Percentiles rank a stretch among this genome's conserved stretches.
Evolutionary conservation across 2,797 vertebrate genomes (phyloP).

Genomic region (Sebastes aleutianus): DNA sequence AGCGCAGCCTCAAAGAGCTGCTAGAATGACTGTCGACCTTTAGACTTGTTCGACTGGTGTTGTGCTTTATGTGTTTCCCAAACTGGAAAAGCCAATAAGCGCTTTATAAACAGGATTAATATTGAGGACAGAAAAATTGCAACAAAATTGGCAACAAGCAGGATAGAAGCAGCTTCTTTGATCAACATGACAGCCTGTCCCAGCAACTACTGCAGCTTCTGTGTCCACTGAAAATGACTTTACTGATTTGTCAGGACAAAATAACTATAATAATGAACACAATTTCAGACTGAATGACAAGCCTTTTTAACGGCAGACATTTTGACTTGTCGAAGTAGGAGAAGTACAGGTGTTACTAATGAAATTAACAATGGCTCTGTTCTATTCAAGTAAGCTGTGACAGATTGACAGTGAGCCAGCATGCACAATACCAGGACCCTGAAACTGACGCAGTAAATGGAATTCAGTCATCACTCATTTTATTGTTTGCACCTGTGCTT

Average conservation of each 20-base stretch:
- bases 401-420: neutral
- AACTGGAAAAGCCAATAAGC: neutral
- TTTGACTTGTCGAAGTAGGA: too few species aligned
- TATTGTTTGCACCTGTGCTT: neutral
- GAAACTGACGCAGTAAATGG: neutral
- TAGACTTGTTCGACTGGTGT: neutral
- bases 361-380: neutral
- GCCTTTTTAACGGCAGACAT: too few species aligned
- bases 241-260: neutral
- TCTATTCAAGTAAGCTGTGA: neutral
- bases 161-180: neutral
- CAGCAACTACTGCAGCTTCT: neutral
- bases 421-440: neutral
- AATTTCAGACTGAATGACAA: too few species aligned
- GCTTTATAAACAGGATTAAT: neutral
- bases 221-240: neutral
- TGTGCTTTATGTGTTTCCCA: neutral
- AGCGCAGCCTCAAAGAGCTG: neutral
- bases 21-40: neutral
- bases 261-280: neutral
- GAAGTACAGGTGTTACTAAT: neutral
- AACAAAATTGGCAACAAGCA: neutral
- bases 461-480: neutral
- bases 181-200: neutral
- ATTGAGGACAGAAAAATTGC: neutral